Percentiles rank a stretch among this genome's conserved stretches.
phyloP scores from a whole-genome alignment of 2,888 invertebrate species.

The Tipula lateralis region DNA sequence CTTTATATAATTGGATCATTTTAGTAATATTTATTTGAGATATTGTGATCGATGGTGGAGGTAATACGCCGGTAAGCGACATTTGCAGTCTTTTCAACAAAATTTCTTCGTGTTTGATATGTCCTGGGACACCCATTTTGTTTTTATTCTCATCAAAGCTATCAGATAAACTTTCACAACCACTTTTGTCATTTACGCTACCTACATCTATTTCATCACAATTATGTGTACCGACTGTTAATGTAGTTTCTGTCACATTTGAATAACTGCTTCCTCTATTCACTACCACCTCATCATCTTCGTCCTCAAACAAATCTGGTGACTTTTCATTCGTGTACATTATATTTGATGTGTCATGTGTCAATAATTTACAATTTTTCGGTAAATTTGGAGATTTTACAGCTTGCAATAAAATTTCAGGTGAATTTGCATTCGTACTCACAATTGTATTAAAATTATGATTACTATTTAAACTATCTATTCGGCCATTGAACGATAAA shows the following conservation, averaged over 20 bases:
- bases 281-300: constrained; percentile 48
- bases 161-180: neutral
- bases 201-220: constrained; percentile 33
- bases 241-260: constrained; percentile 28
- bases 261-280: neutral
- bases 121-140: constrained; percentile 37
- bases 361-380: neutral
- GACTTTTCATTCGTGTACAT: constrained; percentile 46
- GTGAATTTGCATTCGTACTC: constrained; percentile 37
- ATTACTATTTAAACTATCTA: constrained; percentile 38
- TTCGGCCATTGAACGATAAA: constrained; percentile 46
- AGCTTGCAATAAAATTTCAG: neutral
- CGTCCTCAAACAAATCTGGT: constrained; percentile 64
- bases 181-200: neutral
- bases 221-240: constrained; percentile 28
- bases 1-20: constrained; percentile 58
- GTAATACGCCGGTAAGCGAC: constrained; percentile 63
- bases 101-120: neutral
- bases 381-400: neutral
- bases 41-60: constrained; percentile 70
- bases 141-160: neutral
- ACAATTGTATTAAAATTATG: constrained; percentile 34
- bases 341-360: neutral
- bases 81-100: neutral
- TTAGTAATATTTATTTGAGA: constrained; percentile 61